These are phyloP conservation scores for Tenthredo notha DNA, from an alignment of 2,888 invertebrate species.

Conservation along the genomic window DNA sequence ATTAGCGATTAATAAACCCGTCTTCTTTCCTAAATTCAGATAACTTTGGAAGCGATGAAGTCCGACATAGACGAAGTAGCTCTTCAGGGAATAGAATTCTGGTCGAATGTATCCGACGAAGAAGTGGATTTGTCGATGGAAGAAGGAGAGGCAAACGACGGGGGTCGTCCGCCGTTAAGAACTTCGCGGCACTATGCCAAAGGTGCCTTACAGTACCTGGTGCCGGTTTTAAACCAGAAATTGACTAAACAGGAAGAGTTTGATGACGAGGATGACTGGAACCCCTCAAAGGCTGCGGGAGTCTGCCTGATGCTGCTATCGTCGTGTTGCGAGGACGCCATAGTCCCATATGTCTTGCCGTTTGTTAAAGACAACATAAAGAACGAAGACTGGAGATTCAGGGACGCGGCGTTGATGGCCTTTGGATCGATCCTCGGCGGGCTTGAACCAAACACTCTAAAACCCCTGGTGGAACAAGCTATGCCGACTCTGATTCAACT, in stretches of 20 bases:
- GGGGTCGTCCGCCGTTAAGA: constrained; percentile 94
- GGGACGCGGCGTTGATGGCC: constrained; percentile 99
- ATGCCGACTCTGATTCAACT: constrained; percentile 97
- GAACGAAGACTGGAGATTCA: constrained; percentile 93
- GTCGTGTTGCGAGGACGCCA: constrained; percentile 97
- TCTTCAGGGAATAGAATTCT: constrained; percentile 99
- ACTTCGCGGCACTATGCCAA: constrained; percentile 98
- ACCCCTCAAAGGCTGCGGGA: constrained; percentile 99
- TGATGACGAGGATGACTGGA: constrained; percentile 99
- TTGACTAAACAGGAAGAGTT: constrained; percentile 98
- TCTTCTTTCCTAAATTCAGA: constrained; percentile 78
- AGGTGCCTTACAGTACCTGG: constrained; percentile 96
- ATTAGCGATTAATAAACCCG: too few relatives aligned
- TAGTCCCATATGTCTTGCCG: constrained; percentile 96
- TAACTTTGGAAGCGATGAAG: constrained; percentile 99
- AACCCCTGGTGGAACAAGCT: constrained; percentile 97
- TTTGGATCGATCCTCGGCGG: constrained; percentile 97
- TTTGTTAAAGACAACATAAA: constrained; percentile 98
- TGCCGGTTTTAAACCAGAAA: constrained; percentile 95
- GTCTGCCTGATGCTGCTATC: constrained; percentile 99
- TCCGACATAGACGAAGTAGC: constrained; percentile 97
- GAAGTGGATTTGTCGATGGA: constrained; percentile 98
- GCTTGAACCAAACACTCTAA: constrained; percentile 91
- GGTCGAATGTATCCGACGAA: constrained; percentile 99
- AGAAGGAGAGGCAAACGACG: constrained; percentile 95